These are phyloP conservation scores for Hydrochoerus hydrochaeris DNA, from an alignment of 2,113 vertebrate species.

Conservation along the genomic window DNA sequence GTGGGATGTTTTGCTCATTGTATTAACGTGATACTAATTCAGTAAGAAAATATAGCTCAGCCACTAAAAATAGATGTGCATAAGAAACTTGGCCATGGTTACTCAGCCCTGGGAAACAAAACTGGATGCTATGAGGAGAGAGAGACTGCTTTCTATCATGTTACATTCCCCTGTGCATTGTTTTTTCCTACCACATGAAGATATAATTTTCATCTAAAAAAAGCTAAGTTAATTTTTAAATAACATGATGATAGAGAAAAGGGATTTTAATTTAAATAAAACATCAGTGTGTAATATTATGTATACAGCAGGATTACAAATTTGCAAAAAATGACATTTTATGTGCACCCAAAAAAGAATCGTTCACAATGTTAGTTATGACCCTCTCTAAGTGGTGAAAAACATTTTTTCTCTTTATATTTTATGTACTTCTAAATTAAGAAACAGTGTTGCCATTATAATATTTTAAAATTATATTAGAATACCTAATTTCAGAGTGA, in stretches of 20 bases:
- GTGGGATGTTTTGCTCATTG: not conserved
- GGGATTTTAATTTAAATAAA: slow-evolving; percentile 17
- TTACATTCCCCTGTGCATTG: not conserved
- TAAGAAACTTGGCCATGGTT: not conserved
- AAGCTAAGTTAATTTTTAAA: slow-evolving; percentile 38
- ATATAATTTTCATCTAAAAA: slow-evolving; percentile 42
- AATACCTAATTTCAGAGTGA: not conserved
- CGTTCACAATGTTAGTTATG: not conserved
- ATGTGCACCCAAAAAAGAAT: not conserved
- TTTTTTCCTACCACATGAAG: not conserved
- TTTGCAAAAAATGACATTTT: slow-evolving; percentile 30
- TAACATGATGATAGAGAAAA: not conserved
- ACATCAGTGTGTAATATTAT: not conserved
- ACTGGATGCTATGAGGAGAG: not conserved
- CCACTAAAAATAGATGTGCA: not conserved
- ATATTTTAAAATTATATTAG: not conserved
- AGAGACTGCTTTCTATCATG: not conserved
- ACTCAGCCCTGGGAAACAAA: not conserved
- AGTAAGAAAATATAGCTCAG: not conserved
- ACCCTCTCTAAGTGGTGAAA: slow-evolving; percentile 1
- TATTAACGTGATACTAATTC: not conserved
- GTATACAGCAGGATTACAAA: not conserved
- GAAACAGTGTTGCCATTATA: not conserved
- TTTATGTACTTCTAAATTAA: not conserved
- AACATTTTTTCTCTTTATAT: slow-evolving; percentile 7